A percentile compares a stretch with the other conserved stretches of the same genome.
phyloP scores from a whole-genome alignment of 2,113 vertebrate genomes.

The pig (Sus scrofa) region DNA sequence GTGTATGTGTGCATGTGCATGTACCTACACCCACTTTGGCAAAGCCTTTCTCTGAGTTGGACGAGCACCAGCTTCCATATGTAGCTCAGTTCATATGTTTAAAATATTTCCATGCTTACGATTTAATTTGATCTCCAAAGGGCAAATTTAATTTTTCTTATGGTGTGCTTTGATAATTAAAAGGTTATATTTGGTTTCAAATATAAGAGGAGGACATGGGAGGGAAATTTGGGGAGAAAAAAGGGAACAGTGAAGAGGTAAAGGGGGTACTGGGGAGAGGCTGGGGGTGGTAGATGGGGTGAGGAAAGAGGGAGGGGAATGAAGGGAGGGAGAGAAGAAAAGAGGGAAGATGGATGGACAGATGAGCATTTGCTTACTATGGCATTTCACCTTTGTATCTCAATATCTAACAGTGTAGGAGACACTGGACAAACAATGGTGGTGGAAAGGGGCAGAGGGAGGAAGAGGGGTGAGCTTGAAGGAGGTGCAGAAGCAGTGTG shows the following conservation, averaged over 20 bases:
- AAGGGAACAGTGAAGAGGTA: neutral
- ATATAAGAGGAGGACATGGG: neutral
- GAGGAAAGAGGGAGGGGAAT: neutral
- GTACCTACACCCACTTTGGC: neutral
- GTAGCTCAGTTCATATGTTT: neutral
- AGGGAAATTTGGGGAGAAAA: neutral
- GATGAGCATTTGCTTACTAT: too few species aligned
- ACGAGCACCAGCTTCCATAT: neutral
- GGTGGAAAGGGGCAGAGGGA: neutral
- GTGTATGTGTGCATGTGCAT: too few species aligned
- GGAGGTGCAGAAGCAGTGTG: neutral
- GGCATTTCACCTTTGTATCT: neutral
- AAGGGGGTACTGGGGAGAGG: neutral
- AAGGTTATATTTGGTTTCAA: neutral
- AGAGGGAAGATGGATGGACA: neutral
- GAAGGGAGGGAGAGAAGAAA: neutral
- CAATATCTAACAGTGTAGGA: accelerated
- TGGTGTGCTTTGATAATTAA: neutral
- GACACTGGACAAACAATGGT: neutral
- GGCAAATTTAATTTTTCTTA: neutral
- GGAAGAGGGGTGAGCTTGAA: neutral
- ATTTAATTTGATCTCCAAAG: neutral
- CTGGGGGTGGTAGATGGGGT: accelerated
- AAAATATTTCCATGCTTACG: neutral
- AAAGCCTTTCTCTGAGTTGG: neutral